Evolutionary conservation across 2,797 vertebrate genomes (phyloP).

Genomic region (Sebastes flavidus): DNA sequence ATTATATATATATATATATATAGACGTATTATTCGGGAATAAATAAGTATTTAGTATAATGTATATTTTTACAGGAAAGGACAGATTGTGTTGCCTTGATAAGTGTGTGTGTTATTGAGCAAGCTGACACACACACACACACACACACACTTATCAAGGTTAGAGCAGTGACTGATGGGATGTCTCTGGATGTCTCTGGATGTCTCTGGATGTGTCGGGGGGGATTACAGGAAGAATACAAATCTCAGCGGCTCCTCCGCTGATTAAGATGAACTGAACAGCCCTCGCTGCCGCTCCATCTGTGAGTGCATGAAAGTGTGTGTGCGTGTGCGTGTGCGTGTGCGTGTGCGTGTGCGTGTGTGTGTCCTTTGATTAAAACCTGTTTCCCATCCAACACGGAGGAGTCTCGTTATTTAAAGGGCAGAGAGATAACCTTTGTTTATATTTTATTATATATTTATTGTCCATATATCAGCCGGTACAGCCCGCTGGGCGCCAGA

Average conservation of each 20-base stretch:
- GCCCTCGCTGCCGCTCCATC: conserved; percentile 4
- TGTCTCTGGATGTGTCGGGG: conserved; percentile 8
- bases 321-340: not conserved
- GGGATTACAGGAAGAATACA: conserved; percentile 42
- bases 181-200: not conserved
- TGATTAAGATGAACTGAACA: conserved; percentile 58
- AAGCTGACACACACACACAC: no score
- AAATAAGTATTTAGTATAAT: no score
- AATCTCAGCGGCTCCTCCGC: conserved; percentile 15
- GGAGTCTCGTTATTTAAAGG: no score
- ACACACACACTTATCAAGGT: conserved; percentile 4
- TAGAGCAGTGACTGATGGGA: not conserved
- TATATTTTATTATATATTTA: no score
- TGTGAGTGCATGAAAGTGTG: conserved; percentile 2
- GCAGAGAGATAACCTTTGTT: no score
- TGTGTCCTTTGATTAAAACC: not conserved
- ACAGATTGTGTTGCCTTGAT: no score
- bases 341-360: not conserved
- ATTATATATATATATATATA: no score
- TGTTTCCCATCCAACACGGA: not conserved
- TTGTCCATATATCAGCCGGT: no score
- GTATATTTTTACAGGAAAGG: no score
- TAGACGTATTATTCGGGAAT: no score
- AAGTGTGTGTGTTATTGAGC: no score
- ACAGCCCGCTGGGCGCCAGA: no score